Base-by-base conservation (phyloP, 92 coral and sea anemone genomes). In the Metridium senile region DNA sequence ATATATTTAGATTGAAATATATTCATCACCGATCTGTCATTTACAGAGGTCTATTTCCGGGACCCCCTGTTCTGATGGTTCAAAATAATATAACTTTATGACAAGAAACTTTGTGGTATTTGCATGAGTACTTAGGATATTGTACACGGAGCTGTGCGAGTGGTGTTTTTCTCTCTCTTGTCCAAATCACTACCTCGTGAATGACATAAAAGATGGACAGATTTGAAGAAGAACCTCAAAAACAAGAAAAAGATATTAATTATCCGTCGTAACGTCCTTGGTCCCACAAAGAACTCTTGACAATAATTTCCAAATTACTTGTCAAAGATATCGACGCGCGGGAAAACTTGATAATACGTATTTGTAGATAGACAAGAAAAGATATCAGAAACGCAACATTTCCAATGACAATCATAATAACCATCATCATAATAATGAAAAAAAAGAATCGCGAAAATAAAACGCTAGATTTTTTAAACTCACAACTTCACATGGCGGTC, bases 31-130 rank as follows among this genome's bases (percentile, higher is more conserved):
- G 1, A 30, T 8, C 1, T 63, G 69, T 28, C 69, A 63, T 0
- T 30, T 63, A 63, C 45, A 28, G 1, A 63, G 3, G 0, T 11
- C 22, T 63, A 63, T 63, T 63, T 63, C 69, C 69, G 69, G 69
- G 69, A 63, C 69, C 69, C 45, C 69, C 21, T 28, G 16, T 28
- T 63, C 21, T 63, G n/a, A 28, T 63, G 8, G 69, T 23, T 21
- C 22, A 30, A 21, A 26, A 58, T 9, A 63, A 6, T 2, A 63
- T 3, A 1, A 1, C 4, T 63, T 63, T 28, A 11, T 63, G 26
- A 28, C 69, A 63, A 61, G 69, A 31, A 29, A 63, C 17, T 63
- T 28, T 22, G 31, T 26, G 30, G 1, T 59, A 59, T 59, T 23
- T 59, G 18, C 9, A 26, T 59, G 18, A 2, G 66, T 59, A 59